Evolutionary conservation across 1,140 invertebrate genomes (phyloP).

Genomic region (Drosophila bocki): DNA sequence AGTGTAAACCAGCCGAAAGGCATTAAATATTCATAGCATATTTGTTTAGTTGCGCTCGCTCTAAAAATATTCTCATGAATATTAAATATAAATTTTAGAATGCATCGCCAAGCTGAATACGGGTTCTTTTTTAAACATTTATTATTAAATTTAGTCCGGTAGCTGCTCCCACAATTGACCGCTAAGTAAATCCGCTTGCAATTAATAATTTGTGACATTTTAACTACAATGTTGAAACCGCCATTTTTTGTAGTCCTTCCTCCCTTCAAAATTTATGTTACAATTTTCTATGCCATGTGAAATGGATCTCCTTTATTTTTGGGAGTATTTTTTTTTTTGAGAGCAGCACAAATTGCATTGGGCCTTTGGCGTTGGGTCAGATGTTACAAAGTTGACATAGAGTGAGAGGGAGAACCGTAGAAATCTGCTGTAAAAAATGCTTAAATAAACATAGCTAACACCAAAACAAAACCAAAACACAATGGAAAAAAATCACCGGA

Average conservation of each 20-base stretch:
- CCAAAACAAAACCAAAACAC: slow-evolving; percentile 11
- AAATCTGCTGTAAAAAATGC: slow-evolving; percentile 38
- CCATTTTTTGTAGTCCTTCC: slow-evolving; percentile 12
- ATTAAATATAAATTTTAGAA: not conserved
- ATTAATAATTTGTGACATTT: slow-evolving; percentile 71
- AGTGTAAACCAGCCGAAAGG: not conserved
- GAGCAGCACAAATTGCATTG: slow-evolving; percentile 65
- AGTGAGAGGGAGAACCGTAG: not conserved
- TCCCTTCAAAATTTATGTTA: slow-evolving; percentile 51
- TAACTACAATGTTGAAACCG: slow-evolving; percentile 64
- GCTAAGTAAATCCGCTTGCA: slow-evolving; percentile 52
- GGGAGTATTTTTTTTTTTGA: slow-evolving; percentile 30
- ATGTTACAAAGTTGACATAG: slow-evolving; percentile 51
- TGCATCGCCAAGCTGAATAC: not conserved
- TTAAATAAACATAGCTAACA: slow-evolving; percentile 44
- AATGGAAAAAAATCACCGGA: slow-evolving; percentile 2
- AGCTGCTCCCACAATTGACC: slow-evolving; percentile 1
- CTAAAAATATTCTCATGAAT: slow-evolving; percentile 6
- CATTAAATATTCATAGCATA: slow-evolving; percentile 12
- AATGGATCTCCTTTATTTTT: slow-evolving; percentile 24
- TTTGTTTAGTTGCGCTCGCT: not conserved
- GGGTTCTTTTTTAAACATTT: slow-evolving; percentile 4
- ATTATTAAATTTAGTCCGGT: slow-evolving; percentile 15
- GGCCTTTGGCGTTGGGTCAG: slow-evolving; percentile 48
- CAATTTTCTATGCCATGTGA: slow-evolving; percentile 73